Conservation (phyloP, 2,888 invertebrate genomes). For the Hesperia comma region DNA sequence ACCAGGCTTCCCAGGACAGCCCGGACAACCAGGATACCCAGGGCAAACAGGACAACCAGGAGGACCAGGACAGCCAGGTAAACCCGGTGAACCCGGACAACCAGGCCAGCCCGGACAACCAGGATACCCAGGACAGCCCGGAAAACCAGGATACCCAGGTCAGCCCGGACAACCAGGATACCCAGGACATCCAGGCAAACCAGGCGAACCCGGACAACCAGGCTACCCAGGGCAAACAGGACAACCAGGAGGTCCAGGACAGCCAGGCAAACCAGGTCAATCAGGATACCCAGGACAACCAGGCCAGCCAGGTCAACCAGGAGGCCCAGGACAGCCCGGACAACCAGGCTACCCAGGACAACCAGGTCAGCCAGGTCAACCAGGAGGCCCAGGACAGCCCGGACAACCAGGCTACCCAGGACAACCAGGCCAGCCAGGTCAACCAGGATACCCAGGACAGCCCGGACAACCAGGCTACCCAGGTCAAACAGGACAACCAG, state of each 20-base stretch:
- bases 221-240: conserved; percentile 40
- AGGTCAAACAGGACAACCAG: conserved; percentile 44
- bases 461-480: conserved; percentile 44
- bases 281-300: conserved; percentile 48
- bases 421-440: conserved; percentile 52
- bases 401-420: conserved; percentile 45
- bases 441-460: conserved; percentile 49
- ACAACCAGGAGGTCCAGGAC: conserved; percentile 45
- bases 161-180: conserved; percentile 41
- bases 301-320: conserved; percentile 61
- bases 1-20: conserved; percentile 45
- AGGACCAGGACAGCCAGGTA: conserved; percentile 39
- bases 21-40: conserved; percentile 43
- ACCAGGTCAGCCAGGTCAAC: conserved; percentile 60
- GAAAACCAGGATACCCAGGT: conserved; percentile 55
- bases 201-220: conserved; percentile 40
- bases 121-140: conserved; percentile 52
- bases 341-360: conserved; percentile 64
- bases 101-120: conserved; percentile 59
- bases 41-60: conserved; percentile 50
- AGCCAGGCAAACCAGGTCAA: conserved; percentile 49
- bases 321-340: conserved; percentile 40
- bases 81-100: conserved; percentile 36
- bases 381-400: conserved; percentile 44
- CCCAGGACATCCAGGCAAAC: conserved; percentile 38